Conservation (phyloP, 2,888 invertebrate species). For the Trypoxylon attenuatum region DNA sequence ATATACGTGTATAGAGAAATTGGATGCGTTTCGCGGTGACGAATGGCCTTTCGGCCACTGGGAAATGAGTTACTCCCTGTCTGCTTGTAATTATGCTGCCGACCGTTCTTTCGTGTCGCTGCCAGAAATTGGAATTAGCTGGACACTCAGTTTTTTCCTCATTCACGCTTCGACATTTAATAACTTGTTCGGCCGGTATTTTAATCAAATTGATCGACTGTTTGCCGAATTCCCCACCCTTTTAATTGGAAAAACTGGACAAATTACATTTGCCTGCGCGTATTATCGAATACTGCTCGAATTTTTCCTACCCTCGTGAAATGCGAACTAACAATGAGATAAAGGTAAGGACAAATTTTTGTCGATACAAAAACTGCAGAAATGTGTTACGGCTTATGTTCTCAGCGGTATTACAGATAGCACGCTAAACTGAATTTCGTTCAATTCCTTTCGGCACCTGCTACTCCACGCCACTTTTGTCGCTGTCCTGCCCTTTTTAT, state of each 20-base stretch:
- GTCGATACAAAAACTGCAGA: too few species aligned
- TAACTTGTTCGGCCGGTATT: too few species aligned
- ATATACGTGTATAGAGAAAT: slow-evolving; percentile 37
- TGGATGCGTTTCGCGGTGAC: slow-evolving; percentile 38
- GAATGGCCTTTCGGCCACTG: slow-evolving; percentile 34
- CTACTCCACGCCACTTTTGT: slow-evolving; percentile 37
- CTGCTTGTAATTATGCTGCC: slow-evolving; percentile 28
- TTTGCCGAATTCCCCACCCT: too few species aligned
- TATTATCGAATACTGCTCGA: too few species aligned
- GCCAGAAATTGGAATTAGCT: too few species aligned
- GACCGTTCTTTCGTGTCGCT: slow-evolving; percentile 19
- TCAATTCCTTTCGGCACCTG: slow-evolving; percentile 44
- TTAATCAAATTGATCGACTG: too few species aligned
- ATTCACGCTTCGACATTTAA: too few species aligned
- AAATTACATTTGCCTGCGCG: too few species aligned
- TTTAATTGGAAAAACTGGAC: too few species aligned
- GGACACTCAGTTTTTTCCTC: too few species aligned
- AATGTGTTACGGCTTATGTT: slow-evolving; percentile 32
- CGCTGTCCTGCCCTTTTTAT: too few species aligned
- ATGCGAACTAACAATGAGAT: not conserved
- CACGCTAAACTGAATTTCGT: slow-evolving; percentile 39
- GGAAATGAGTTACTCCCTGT: slow-evolving; percentile 41
- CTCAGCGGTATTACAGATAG: slow-evolving; percentile 27
- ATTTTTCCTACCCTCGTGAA: too few species aligned
- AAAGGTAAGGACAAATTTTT: slow-evolving; percentile 7